A percentile compares a stretch with the other conserved stretches of the same genome.
Evolutionary conservation across 1,140 invertebrate genomes (phyloP).

Genomic region (Aphaenogaster floridana): DNA sequence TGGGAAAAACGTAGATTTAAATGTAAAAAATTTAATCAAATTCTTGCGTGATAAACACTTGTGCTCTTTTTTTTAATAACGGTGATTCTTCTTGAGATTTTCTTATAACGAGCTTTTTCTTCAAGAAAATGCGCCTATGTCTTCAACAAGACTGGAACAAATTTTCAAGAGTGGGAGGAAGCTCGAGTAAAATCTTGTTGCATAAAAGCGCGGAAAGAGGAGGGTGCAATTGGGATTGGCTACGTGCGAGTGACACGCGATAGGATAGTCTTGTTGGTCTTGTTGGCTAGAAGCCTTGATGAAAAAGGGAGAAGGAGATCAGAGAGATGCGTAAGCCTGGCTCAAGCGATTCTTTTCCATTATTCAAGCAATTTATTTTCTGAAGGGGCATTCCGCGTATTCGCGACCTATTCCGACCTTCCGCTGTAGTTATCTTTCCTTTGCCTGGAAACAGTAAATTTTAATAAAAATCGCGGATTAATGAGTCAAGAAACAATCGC

Average conservation of each 20-base stretch:
- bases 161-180: neutral
- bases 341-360: conserved; percentile 74
- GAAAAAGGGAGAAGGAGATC: conserved; percentile 37
- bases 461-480: conserved; percentile 30
- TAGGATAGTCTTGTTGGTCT: conserved; percentile 23
- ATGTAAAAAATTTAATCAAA: neutral
- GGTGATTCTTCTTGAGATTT: neutral
- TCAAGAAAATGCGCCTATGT: conserved; percentile 10
- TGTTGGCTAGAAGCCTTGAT: conserved; percentile 20
- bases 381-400: conserved; percentile 35
- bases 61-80: neutral
- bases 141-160: conserved; percentile 18
- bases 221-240: conserved; percentile 33
- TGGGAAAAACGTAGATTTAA: neutral
- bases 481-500: neutral
- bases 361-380: conserved; percentile 80
- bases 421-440: neutral
- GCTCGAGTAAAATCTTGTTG: conserved; percentile 37
- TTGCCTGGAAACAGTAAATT: conserved; percentile 18
- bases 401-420: conserved; percentile 34
- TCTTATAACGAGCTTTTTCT: neutral
- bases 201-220: neutral
- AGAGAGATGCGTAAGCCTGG: conserved; percentile 62
- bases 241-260: conserved; percentile 67
- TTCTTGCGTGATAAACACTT: neutral